Base-by-base conservation (phyloP, 2,888 invertebrate species). In the Ormyrus pomaceus region DNA sequence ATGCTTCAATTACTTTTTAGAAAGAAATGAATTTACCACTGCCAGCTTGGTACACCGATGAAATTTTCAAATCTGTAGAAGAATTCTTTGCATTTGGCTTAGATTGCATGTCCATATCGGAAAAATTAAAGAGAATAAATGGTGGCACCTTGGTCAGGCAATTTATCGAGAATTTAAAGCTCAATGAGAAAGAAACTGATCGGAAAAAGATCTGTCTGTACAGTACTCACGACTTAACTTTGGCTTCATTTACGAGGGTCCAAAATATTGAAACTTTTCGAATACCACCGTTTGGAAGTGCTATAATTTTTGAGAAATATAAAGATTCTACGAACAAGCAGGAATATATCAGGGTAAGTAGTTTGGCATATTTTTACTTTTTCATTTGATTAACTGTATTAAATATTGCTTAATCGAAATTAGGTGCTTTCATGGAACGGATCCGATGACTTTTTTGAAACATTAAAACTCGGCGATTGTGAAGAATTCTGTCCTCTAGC, bases 181-280 rank as follows among this genome's bases (percentile, higher is more conserved):
- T 48, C 0, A 66, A 53, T 3, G 51, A 46, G 0, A 46, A 65
- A 9, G 59, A 7, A 1, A 10, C 4, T 1, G 45, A 45, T 5
- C 53, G 61, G 13, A 79, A 53, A 55, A 80, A 80, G 59, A 76
- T 80, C 10, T 71, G 65, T 9, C 13, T 80, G 70, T 76, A 80
- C 46, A 64, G 76, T 19, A 19, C 70, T 9, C 80, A 80, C 50
- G 80, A 80, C 13, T n/a, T 59, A 6, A 71, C 68, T 0, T 7
- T 80, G 9, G 55, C 65, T 51, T 70, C 11, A 4, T 71, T 80
- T 10, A 10, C 50, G 7, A 64, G 10, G 48, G 64, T 66, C 11
- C 70, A 74, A 45, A 46, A 50, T 13, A 55, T 74, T n/a, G 9
- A n/a, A 10, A 6, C 34, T 34, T 62, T 51, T 45, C 10, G 55